phyloP scores from a whole-genome alignment of 2,113 vertebrate species.

The Seriola aureovittata region DNA sequence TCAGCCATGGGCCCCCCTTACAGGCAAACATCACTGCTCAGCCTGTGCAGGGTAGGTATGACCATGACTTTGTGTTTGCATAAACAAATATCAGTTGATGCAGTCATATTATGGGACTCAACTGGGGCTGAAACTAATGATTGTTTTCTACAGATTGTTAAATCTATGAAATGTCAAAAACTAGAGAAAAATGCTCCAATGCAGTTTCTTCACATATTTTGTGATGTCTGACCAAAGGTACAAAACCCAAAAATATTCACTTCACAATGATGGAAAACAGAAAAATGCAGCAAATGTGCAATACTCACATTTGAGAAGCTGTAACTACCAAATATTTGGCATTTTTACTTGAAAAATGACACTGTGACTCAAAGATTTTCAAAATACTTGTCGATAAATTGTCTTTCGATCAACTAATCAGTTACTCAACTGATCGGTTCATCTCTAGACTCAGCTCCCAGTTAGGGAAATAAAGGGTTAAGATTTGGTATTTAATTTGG shows the following conservation, averaged over 20 bases:
- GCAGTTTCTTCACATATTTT: neutral
- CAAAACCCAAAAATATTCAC: neutral
- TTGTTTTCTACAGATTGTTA: no score
- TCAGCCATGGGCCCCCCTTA: constrained; percentile 89
- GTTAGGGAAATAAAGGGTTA: no score
- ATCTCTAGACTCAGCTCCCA: no score
- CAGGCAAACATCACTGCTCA: constrained; percentile 93
- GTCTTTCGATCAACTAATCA: no score
- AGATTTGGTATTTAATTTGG: no score
- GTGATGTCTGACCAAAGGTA: neutral
- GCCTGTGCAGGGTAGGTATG: constrained; percentile 89
- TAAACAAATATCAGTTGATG: no score
- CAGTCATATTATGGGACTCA: no score
- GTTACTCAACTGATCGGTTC: no score
- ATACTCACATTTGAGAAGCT: neutral
- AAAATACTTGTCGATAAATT: no score
- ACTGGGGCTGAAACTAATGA: no score
- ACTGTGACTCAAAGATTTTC: no score
- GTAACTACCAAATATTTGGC: neutral
- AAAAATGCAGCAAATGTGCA: neutral
- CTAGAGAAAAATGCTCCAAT: neutral
- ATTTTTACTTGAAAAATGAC: neutral
- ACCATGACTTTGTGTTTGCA: neutral
- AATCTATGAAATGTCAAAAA: neutral
- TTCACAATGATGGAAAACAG: neutral